Evolutionary conservation across 37 sponge, comb jelly and placozoan species (phyloP), one percentile per base, ranked within the genome.

Genomic region (Bolinopsis microptera): DNA sequence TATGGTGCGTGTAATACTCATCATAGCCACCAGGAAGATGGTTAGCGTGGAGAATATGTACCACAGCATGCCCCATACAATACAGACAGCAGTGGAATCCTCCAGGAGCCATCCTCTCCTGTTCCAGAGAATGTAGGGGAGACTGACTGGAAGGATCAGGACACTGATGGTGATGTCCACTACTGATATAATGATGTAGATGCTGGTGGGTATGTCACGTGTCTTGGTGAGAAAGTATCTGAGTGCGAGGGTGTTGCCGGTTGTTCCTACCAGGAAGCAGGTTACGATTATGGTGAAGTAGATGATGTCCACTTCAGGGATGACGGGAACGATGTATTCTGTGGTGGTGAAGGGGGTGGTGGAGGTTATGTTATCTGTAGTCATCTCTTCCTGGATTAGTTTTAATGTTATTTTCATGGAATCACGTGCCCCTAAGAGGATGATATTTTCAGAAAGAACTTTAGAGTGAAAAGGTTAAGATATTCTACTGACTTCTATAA

Each of bases 1-100:
- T 22, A 77, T 35, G 80, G 80, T 77, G 21, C 80, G 80, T 1
- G 80, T 77, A 18, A 77, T 77, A 32, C 80, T 77, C 35, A 77
- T 34, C 8, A 77, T 32, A 16, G 80, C 80, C 5, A 77, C 80
- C 36, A 77, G 80, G 80, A 77, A 77, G 35, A 77, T 32, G 33
- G 80, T 77, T 16, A 27, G 18, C 35, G 33, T 1, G 35, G 36
- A 34, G 37, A 77, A 34, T 1, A 77, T 36, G 32, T 33, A 77
- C 80, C 80, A 77, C 21, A 34, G 36, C 36, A 77, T 32, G 9
- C 80, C 80, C 80, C 80, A 77, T 2, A 77, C 13, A 21, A 16
- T 77, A 32, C 80, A 77, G 80, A 77, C 28, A 3, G 33, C 36
- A 18, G 61, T 48, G 80, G 22, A 9, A 36, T 31, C 33, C 18